Conservation (phyloP, 2,888 invertebrate species). For the Drosophila paramelanica region DNA sequence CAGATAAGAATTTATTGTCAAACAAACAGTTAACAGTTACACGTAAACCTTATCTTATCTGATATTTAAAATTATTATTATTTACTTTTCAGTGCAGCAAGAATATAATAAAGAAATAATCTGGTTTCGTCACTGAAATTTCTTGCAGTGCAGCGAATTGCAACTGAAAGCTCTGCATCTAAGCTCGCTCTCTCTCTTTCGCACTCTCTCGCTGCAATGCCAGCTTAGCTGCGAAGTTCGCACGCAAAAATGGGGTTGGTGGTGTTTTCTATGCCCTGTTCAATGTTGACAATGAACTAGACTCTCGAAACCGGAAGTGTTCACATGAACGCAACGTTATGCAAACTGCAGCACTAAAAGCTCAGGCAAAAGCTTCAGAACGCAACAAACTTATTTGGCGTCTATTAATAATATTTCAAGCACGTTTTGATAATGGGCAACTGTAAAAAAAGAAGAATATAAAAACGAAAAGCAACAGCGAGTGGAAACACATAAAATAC, state of each 20-base stretch:
- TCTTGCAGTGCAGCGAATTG: constrained; percentile 48
- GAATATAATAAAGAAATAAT: too few species aligned
- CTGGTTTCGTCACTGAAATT: constrained; percentile 16
- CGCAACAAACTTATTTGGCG: constrained; percentile 1
- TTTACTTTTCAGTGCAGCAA: constrained; percentile 9
- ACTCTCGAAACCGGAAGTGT: constrained; percentile 65
- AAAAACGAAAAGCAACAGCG: not conserved
- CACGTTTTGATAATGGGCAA: constrained; percentile 65
- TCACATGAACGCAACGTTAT: constrained; percentile 46
- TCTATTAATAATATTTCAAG: constrained; percentile 38
- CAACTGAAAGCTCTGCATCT: constrained; percentile 28
- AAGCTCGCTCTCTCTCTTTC: constrained; percentile 14
- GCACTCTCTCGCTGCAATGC: constrained; percentile 29
- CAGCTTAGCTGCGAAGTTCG: constrained; percentile 23
- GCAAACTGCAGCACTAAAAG: constrained; percentile 60
- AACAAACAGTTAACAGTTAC: not conserved
- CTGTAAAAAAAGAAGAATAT: constrained; percentile 28
- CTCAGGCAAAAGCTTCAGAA: constrained; percentile 27
- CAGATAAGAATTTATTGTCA: constrained; percentile 4
- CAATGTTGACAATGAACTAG: constrained; percentile 72
- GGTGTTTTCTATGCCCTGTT: constrained; percentile 30
- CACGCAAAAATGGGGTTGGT: constrained; percentile 18
- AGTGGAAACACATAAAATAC: constrained; percentile 38
- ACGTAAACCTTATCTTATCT: constrained; percentile 19
- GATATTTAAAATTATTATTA: not conserved